Evolutionary conservation across 2,113 vertebrate genomes (phyloP).

Genomic region (Pandion haliaetus): DNA sequence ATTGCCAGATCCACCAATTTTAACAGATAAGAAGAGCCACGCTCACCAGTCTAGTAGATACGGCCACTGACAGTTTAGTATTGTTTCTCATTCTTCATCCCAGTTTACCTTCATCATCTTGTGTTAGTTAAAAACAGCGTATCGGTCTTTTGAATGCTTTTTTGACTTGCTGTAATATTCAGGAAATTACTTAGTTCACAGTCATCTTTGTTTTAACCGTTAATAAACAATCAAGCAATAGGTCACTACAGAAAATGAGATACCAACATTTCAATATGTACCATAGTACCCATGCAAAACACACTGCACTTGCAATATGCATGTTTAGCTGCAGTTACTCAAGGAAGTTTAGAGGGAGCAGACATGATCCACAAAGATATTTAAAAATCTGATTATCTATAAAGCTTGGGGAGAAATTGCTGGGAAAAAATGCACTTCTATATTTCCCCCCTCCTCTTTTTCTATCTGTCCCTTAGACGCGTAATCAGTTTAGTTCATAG

Average conservation of each 20-base stretch:
- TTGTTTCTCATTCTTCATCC: neutral
- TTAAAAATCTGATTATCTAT: neutral
- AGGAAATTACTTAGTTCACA: neutral
- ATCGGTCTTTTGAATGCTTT: neutral
- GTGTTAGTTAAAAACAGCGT: neutral
- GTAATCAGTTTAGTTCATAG: neutral
- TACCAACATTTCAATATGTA: neutral
- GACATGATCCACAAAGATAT: neutral
- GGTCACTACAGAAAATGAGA: neutral
- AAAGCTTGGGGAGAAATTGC: neutral
- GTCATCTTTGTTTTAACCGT: neutral
- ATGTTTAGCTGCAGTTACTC: neutral
- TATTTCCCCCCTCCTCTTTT: neutral
- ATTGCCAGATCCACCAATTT: constrained; percentile 55
- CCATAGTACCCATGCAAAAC: neutral
- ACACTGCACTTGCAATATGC: neutral
- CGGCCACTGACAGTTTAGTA: neutral
- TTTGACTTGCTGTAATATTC: neutral
- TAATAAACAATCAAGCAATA: neutral
- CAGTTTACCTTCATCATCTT: neutral
- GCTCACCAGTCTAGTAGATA: neutral
- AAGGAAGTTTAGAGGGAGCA: neutral
- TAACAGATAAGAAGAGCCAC: constrained; percentile 17
- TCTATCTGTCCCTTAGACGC: neutral
- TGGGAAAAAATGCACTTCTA: neutral